Evolutionary conservation across 2,113 vertebrate genomes (phyloP), one percentile per base, ranked within the genome.

Genomic region (Microcebus ravelobensis): DNA sequence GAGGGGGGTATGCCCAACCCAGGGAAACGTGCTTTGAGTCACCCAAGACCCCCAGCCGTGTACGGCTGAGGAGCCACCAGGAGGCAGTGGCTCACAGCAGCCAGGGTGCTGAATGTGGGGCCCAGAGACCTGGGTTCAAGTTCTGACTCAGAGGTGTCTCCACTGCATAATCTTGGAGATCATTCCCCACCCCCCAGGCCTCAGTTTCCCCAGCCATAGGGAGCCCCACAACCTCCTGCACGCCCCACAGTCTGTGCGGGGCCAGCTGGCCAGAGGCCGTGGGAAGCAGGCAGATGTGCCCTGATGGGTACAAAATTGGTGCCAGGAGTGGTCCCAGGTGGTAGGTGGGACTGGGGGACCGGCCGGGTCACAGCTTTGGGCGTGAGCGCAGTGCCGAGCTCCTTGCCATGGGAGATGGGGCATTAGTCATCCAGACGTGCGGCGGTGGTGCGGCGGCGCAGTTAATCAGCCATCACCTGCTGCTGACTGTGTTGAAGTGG

Each of bases 391-490:
- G 36, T 1, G 0, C 70, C 12, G 11, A 63, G 77, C 45, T 81
- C 39, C 57, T 25, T 21, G 23, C 20, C 6, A 2, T 8, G 11
- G 52, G 23, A 59, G n/a, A 36, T 0, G 31, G 59, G 29, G 21
- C 29, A 3, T 52, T 20, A 8, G 59, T 1, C 21, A 27, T 0
- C 50, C 50, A 7, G 0, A 8, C 0, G 1, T 0, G 23, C 2
- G 5, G 3, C 6, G 0, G n/a, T 5, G 0, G 42, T 42, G 42
- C 6, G 42, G n/a, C 6, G 2, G 11, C 42, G 0, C 12, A 0
- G 1, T 21, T 8, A 4, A 17, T 13, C 61, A 3, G 14, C 20
- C 2, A 1, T 27, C 50, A 10, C 39, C 81, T 55, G 52, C 5
- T 13, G 23, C 1, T 31, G 48, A 36, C 6, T 11, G 23, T 0